These are phyloP conservation scores for Sebastes elongatus DNA, from an alignment of 2,797 vertebrate species.

Conservation along the genomic window DNA sequence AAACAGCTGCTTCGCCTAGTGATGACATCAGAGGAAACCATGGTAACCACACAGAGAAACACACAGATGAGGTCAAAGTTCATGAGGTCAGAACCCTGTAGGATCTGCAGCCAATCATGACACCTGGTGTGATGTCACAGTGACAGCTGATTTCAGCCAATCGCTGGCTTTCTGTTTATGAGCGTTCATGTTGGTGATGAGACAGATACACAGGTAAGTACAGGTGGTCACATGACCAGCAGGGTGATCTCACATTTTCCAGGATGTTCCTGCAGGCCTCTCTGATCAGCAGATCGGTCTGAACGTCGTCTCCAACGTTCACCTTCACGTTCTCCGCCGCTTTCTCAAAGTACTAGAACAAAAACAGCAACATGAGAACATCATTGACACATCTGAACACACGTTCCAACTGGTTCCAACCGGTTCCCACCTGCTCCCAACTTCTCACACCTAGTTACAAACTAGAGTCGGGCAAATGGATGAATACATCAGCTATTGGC, in stretches of 20 bases:
- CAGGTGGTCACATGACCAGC: not conserved
- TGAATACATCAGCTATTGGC: too few species aligned
- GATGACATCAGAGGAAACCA: conserved; percentile 28
- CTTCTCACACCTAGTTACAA: not conserved
- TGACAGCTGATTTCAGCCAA: not conserved
- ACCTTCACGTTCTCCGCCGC: conserved; percentile 93
- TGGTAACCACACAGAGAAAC: not conserved
- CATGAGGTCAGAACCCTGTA: not conserved
- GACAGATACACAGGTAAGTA: not conserved
- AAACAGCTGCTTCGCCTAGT: conserved; percentile 93
- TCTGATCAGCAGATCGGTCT: conserved; percentile 90
- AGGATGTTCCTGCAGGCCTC: conserved; percentile 92
- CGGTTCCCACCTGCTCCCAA: too few species aligned
- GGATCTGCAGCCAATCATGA: not conserved
- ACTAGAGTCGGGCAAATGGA: too few species aligned
- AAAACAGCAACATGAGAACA: not conserved
- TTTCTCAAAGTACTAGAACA: conserved; percentile 92
- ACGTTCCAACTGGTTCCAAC: not conserved
- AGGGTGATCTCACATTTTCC: conserved; percentile 86
- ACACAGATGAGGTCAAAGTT: not conserved
- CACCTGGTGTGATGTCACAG: not conserved
- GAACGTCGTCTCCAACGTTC: conserved; percentile 91
- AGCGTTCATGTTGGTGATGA: not conserved
- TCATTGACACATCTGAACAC: not conserved
- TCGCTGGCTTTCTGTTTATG: not conserved